Conservation (phyloP, 2,888 invertebrate genomes). For the Oeneis ivallda region DNA sequence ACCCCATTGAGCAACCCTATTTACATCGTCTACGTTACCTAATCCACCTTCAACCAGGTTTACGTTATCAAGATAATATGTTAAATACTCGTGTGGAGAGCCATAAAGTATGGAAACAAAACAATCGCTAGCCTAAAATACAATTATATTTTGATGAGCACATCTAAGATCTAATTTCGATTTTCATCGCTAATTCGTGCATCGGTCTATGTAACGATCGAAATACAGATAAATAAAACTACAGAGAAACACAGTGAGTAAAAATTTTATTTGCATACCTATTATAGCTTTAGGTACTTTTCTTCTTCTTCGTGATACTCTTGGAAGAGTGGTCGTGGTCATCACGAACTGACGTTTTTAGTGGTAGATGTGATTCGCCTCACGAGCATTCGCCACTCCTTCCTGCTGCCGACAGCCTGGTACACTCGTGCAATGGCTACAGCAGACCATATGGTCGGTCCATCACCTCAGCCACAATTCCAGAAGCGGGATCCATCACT, state of each 20-base stretch:
- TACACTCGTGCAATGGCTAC: too few species aligned
- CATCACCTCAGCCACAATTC: too few species aligned
- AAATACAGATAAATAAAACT: neutral
- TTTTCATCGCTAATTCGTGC: constrained; percentile 22
- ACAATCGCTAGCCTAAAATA: constrained; percentile 38
- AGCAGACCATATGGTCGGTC: too few species aligned
- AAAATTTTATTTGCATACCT: too few species aligned
- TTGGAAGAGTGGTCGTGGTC: too few species aligned
- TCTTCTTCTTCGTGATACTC: too few species aligned
- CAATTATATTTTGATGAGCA: constrained; percentile 36
- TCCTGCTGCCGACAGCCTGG: too few species aligned
- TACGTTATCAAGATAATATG: constrained; percentile 20
- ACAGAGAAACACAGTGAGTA: neutral
- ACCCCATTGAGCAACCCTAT: neutral
- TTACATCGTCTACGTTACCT: neutral
- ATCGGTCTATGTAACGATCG: neutral
- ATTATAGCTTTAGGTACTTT: too few species aligned
- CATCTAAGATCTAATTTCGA: constrained; percentile 9
- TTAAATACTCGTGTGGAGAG: constrained; percentile 7
- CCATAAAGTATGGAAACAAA: constrained; percentile 41
- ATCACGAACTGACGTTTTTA: too few species aligned
- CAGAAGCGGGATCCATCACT: too few species aligned
- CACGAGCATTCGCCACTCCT: too few species aligned
- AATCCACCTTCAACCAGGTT: constrained; percentile 21
- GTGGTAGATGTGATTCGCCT: too few species aligned